A percentile compares a stretch with the other conserved stretches of the same genome.
These are phyloP conservation scores for Pteropus alecto DNA, from an alignment of 2,113 vertebrate genomes.

Conservation along the genomic window DNA sequence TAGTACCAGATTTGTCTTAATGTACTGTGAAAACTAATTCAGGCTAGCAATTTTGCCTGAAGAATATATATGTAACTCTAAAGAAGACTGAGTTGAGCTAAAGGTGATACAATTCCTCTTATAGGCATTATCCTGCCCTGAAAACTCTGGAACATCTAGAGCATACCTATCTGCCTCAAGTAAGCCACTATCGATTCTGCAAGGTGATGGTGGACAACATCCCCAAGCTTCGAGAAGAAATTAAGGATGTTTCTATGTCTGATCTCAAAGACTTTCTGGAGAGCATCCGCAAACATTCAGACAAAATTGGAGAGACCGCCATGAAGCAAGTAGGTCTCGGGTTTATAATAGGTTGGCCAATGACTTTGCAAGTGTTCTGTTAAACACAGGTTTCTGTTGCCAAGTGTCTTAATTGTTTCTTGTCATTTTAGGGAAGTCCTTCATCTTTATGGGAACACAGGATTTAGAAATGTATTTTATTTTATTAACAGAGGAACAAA, in stretches of 20 bases:
- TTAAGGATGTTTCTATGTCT: slow-evolving; percentile 96
- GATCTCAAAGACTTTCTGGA: slow-evolving; percentile 98
- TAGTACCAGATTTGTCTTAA: not conserved
- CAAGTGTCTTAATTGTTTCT: not conserved
- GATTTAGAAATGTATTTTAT: not conserved
- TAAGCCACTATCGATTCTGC: slow-evolving; percentile 96
- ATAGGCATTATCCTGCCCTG: slow-evolving; percentile 95
- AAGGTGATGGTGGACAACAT: slow-evolving; percentile 95
- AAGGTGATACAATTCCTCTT: slow-evolving; percentile 42
- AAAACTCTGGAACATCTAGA: slow-evolving; percentile 96
- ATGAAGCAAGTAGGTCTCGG: slow-evolving; percentile 91
- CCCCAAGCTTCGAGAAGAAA: slow-evolving; percentile 90
- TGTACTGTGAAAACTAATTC: slow-evolving; percentile 9
- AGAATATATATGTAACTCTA: not conserved
- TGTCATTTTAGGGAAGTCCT: not conserved
- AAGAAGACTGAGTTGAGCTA: slow-evolving; percentile 22
- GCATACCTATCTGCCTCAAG: slow-evolving; percentile 91
- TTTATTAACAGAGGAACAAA: not conserved
- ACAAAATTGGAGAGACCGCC: slow-evolving; percentile 96
- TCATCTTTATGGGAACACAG: fast-evolving
- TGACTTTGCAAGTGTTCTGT: not conserved
- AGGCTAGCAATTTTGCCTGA: slow-evolving; percentile 25
- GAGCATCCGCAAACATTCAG: slow-evolving; percentile 98
- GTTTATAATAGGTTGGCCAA: not conserved
- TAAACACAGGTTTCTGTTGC: not conserved